Evolutionary conservation across 2,888 invertebrate genomes (phyloP), one percentile per base, ranked within the genome.

Genomic region (Automeris io): DNA sequence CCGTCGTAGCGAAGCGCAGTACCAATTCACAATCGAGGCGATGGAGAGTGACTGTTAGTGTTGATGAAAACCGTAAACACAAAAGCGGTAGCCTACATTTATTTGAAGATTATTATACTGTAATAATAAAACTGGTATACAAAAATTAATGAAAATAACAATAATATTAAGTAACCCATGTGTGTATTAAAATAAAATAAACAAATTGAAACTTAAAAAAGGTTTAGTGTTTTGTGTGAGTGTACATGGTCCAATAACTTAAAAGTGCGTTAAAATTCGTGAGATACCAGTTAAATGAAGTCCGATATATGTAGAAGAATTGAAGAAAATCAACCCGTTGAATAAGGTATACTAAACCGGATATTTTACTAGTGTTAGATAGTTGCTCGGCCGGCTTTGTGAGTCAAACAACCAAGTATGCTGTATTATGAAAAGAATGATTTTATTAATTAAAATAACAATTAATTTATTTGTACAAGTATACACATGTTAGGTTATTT

Each of bases 311-410:
- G 54, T 54, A 51, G 50, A 57, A 48, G 56, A 52, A 57, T 62
- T 61, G 65, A 74, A 75, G 73, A 73, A 73, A 75, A 79, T 67
- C 70, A 75, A 74, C 74, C 69, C 70, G 74, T 66, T 67, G 69
- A 72, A 72, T 70, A 82, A 85, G 85, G 85, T 85, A 83, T 67
- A 70, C 53, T 54, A 74, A 83, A 83, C 82, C 82, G 81, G 79
- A 79, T 79, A 77, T 74, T 66, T 58, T 72, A 71, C 72, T 70
- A 69, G 67, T 57, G 23, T 57, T 57, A 69, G 61, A 69, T 64
- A 72, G 69, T 73, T 45, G 78, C 61, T 63, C 51, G 72, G 78
- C 82, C 76, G 73, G 78, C 79, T 74, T 65, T 51, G 54, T 65
- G 66, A 68, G 68, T 67, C 70, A 67, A 29, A 43, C 54, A 45